Evolutionary conservation across 2,888 invertebrate species (phyloP), one percentile per base, ranked within the genome.

Genomic region (Apomyelois bistriatella): DNA sequence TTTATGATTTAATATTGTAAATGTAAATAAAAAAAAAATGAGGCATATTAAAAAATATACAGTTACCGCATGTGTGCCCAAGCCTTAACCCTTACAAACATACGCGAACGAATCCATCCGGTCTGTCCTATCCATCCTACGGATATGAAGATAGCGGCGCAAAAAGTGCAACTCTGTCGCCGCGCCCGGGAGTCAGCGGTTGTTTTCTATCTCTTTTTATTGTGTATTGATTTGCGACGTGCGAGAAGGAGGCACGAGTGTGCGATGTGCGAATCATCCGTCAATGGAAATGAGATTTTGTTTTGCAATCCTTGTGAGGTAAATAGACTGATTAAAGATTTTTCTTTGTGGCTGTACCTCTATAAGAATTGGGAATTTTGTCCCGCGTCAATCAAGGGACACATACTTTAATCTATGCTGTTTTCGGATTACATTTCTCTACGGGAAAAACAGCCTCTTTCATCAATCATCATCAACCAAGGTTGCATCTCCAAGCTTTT

Each of bases 91-190:
- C 49, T 48, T 17, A 12, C 30, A 37, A 49, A 46, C 46, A 46
- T 5, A 46, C 32, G 15, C 12, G 12, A 46, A 46, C 30, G 30
- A 22, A n/a, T 13, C 32, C 46, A 32, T 46, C 32, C 46, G 46
- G 48, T 9, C 37, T 12, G n/a, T 48, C 48, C 48, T 54, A 59
- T 62, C 62, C 67, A 70, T 71, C 85, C 87, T 40, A 40, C 40
- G 88, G 87, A 87, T 88, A 86, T 86, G 85, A 86, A 87, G 88
- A 86, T 86, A 87, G 80, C 80, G 77, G 66, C 66, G 79, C 79
- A 84, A 86, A 85, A 87, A 85, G 74, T 82, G 73, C 66, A 73
- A 65, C 68, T 51, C 50, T 13, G 64, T 67, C 68, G 68, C 70
- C 70, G 56, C 58, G 12, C 47, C 16, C 35, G 22, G 54, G 58